phyloP scores from a whole-genome alignment of 2,797 vertebrate genomes.

The Nothura maculosa region DNA sequence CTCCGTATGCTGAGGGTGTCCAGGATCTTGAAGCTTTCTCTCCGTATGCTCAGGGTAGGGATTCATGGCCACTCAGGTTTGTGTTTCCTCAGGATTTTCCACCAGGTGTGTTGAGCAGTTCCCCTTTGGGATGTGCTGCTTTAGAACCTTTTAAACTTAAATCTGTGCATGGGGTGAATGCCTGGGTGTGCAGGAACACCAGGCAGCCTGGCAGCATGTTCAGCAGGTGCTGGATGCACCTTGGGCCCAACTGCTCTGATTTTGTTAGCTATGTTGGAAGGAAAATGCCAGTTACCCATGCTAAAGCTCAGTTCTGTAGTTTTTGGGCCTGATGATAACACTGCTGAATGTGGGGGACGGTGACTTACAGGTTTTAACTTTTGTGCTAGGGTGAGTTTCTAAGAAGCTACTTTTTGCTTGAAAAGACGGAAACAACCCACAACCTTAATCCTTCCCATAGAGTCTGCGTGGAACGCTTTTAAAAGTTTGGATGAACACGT shows the following conservation, averaged over 20 bases:
- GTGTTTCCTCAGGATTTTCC: background rate
- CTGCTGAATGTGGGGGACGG: background rate
- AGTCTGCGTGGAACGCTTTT: background rate
- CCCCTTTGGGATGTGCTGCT: background rate
- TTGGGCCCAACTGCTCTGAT: background rate
- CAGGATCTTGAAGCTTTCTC: background rate
- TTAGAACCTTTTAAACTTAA: background rate
- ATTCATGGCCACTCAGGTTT: background rate
- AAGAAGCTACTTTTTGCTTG: background rate
- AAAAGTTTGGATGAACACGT: background rate
- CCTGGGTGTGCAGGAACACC: background rate
- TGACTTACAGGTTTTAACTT: background rate
- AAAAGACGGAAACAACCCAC: background rate
- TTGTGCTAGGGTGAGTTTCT: background rate
- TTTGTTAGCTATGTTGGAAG: background rate
- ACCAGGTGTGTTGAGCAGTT: background rate
- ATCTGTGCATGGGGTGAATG: background rate
- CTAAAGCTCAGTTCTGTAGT: background rate
- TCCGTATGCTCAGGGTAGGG: background rate
- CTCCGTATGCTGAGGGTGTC: background rate
- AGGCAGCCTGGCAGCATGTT: too few relatives aligned
- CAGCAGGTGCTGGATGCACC: background rate
- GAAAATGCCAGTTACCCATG: background rate
- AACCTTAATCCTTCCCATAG: background rate
- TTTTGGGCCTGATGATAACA: background rate